phyloP scores from a whole-genome alignment of 2,888 invertebrate genomes.

The Tricholauxania praeusta region DNA sequence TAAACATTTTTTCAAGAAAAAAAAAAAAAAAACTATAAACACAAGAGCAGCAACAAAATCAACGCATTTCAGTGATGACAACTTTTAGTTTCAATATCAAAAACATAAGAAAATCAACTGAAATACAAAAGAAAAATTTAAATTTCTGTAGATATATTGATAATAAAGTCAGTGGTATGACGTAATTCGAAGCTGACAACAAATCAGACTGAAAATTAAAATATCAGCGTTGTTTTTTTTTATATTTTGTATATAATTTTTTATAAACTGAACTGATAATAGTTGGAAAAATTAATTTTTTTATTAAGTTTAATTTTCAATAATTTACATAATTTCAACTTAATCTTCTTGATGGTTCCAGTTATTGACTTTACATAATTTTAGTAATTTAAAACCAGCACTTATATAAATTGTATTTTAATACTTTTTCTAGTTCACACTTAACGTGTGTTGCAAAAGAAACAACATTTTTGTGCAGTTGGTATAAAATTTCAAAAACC shows the following conservation, averaged over 20 bases:
- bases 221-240: background rate
- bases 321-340: too few species aligned
- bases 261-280: background rate
- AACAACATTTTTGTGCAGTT: too few species aligned
- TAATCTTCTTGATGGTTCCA: too few species aligned
- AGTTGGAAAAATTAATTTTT: background rate
- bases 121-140: slow-evolving; percentile 18
- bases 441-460: too few species aligned
- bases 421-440: too few species aligned
- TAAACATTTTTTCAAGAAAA: background rate
- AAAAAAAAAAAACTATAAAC: background rate
- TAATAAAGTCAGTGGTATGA: slow-evolving; percentile 4
- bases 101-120: background rate
- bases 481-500: too few species aligned
- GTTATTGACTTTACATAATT: too few species aligned
- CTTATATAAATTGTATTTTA: too few species aligned
- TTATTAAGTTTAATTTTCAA: too few species aligned
- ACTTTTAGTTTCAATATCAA: slow-evolving; percentile 28
- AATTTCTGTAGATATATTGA: background rate
- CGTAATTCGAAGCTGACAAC: slow-evolving; percentile 1
- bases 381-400: too few species aligned
- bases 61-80: slow-evolving; percentile 22
- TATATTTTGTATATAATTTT: background rate
- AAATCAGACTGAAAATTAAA: background rate
- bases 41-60: slow-evolving; percentile 2